Evolutionary conservation across 2,888 invertebrate species (phyloP).

Genomic region (Acronicta aceris): DNA sequence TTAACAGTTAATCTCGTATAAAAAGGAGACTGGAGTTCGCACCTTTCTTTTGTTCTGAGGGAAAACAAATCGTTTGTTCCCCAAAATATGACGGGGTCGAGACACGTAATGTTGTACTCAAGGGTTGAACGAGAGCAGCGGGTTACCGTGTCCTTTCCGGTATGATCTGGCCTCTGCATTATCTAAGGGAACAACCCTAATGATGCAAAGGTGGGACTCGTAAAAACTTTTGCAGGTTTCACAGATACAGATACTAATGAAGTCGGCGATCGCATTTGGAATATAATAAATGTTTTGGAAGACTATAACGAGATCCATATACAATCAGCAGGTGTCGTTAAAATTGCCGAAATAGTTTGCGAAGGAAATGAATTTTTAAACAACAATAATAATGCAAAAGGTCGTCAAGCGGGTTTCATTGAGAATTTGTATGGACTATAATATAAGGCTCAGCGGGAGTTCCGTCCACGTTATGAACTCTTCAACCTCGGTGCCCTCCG

Average conservation of each 20-base stretch:
- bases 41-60: slow-evolving; percentile 87
- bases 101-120: slow-evolving; percentile 79
- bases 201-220: slow-evolving; percentile 72
- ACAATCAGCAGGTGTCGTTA: slow-evolving; percentile 36
- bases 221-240: slow-evolving; percentile 63
- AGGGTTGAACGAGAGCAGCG: slow-evolving; percentile 84
- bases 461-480: slow-evolving; percentile 71
- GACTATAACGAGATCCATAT: slow-evolving; percentile 18
- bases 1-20: slow-evolving; percentile 79
- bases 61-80: slow-evolving; percentile 88
- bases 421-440: slow-evolving; percentile 56
- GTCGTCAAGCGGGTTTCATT: slow-evolving; percentile 63
- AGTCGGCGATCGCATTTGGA: slow-evolving; percentile 19
- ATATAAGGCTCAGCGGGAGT: slow-evolving; percentile 68
- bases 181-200: slow-evolving; percentile 77
- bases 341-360: slow-evolving; percentile 41
- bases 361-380: slow-evolving; percentile 37
- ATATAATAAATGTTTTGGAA: slow-evolving; percentile 25
- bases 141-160: slow-evolving; percentile 85
- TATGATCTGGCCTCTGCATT: slow-evolving; percentile 73
- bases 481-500: slow-evolving; percentile 74
- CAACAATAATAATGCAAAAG: slow-evolving; percentile 46
- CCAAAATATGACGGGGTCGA: slow-evolving; percentile 80
- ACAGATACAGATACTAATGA: slow-evolving; percentile 46
- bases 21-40: slow-evolving; percentile 72